Conservation (phyloP, 2,888 invertebrate genomes). For the Epinotia demarniana region DNA sequence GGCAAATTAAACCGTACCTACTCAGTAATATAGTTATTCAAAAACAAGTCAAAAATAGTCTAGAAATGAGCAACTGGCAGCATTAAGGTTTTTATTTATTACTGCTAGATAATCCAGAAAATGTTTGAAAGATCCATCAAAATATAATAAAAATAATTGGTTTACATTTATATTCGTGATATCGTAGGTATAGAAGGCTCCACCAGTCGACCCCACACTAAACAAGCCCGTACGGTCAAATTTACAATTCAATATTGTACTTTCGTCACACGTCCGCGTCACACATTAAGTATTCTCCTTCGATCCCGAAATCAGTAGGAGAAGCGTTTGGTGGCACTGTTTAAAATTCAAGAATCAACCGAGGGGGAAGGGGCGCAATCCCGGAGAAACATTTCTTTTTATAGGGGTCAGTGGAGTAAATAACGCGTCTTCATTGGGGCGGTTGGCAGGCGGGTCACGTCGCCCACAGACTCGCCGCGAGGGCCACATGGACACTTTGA, state of each 20-base stretch:
- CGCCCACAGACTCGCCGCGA: constrained; percentile 34
- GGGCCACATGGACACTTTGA: constrained; percentile 39
- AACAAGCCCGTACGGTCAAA: constrained; percentile 14
- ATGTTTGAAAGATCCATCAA: too few relatives aligned
- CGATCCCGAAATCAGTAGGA: constrained; percentile 41
- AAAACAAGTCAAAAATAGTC: too few relatives aligned
- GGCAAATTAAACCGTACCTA: too few relatives aligned
- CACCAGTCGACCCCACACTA: constrained; percentile 1
- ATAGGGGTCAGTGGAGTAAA: constrained; percentile 45
- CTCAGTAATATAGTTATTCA: too few relatives aligned
- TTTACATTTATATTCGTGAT: neutral
- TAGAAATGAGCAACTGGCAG: too few relatives aligned
- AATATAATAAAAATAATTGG: neutral
- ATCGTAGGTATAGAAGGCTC: neutral
- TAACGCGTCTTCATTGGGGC: constrained; percentile 44
- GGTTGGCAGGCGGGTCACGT: constrained; percentile 39
- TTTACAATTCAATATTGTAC: constrained; percentile 43
- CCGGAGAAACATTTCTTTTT: constrained; percentile 45
- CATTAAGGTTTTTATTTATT: too few relatives aligned
- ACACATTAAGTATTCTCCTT: constrained; percentile 45
- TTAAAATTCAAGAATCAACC: constrained; percentile 45
- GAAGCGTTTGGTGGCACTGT: constrained; percentile 37
- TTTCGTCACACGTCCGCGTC: constrained; percentile 41
- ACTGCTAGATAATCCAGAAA: too few relatives aligned
- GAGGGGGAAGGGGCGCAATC: constrained; percentile 39